Percentiles rank a stretch among this genome's conserved stretches.
phyloP scores from a whole-genome alignment of 1,140 invertebrate species.

The Macrocentrus cingulum region DNA sequence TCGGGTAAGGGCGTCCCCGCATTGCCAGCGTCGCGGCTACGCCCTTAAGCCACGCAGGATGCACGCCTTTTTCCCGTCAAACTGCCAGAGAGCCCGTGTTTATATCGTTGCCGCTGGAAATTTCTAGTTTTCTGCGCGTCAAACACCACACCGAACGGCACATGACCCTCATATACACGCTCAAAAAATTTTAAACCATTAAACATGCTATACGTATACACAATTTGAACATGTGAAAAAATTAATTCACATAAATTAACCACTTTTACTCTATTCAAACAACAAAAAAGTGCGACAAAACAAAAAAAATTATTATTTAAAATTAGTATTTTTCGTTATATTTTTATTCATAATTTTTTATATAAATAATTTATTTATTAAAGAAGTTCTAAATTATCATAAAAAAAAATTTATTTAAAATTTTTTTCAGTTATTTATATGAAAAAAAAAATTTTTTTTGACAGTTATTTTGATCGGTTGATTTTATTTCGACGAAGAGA shows the following conservation, averaged over 20 bases:
- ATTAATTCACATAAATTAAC: too few relatives aligned
- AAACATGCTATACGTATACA: too few relatives aligned
- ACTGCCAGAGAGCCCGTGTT: conserved; percentile 33
- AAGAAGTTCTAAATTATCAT: too few relatives aligned
- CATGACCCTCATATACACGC: neutral
- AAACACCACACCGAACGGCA: neutral
- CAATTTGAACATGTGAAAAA: too few relatives aligned
- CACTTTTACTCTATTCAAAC: too few relatives aligned
- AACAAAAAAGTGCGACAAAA: too few relatives aligned
- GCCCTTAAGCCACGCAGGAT: conserved; percentile 42
- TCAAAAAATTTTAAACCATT: neutral
- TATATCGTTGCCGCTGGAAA: conserved; percentile 35
- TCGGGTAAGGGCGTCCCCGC: conserved; percentile 51
- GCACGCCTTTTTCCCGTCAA: conserved; percentile 44
- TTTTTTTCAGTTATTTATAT: neutral
- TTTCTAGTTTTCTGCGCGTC: conserved; percentile 35
- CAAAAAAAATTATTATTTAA: too few relatives aligned
- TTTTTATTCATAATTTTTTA: too few relatives aligned
- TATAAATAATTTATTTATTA: too few relatives aligned
- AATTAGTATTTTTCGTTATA: too few relatives aligned
- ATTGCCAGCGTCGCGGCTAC: conserved; percentile 37
- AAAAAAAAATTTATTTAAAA: too few relatives aligned
- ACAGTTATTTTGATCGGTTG: conserved; percentile 1
- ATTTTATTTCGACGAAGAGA: conserved; percentile 26
- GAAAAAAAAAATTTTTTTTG: neutral